These are phyloP conservation scores for Lepus townsendii DNA, from an alignment of 2,797 vertebrate species.

Conservation along the genomic window DNA sequence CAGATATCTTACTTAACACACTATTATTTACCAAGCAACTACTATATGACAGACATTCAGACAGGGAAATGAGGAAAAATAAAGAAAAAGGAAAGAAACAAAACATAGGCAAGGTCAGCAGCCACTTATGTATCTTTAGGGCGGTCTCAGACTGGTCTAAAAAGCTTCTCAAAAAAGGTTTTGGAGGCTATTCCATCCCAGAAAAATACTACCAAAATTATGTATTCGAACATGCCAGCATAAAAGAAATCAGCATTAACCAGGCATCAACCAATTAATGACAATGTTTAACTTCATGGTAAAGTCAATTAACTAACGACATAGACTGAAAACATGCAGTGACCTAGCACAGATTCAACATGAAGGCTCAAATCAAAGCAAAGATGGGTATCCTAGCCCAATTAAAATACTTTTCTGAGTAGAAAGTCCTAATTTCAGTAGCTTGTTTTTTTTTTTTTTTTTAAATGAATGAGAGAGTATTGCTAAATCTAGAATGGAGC, in stretches of 20 bases:
- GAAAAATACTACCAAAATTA: constrained; percentile 66
- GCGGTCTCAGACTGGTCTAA: not conserved
- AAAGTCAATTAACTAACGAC: not conserved
- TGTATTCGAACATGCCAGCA: not conserved
- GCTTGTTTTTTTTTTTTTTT: not conserved
- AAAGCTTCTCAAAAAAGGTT: not conserved
- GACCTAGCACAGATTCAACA: not conserved
- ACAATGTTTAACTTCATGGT: not conserved
- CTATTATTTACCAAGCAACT: constrained; percentile 14
- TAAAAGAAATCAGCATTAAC: constrained; percentile 37
- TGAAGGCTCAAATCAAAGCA: not conserved
- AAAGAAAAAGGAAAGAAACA: constrained; percentile 20
- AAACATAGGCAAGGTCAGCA: not conserved
- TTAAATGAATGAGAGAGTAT: constrained; percentile 9
- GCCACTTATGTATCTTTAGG: not conserved
- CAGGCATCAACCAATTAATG: constrained; percentile 36
- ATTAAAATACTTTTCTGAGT: constrained; percentile 21
- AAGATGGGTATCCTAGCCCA: not conserved
- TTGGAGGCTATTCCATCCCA: constrained; percentile 14
- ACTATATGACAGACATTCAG: constrained; percentile 13
- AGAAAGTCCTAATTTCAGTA: constrained; percentile 8
- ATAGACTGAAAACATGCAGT: constrained; percentile 33
- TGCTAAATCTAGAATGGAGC: not conserved
- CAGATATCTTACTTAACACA: not conserved
- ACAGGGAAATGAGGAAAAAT: constrained; percentile 18